phyloP scores from a whole-genome alignment of 2,888 invertebrate genomes.

The Ecdyonurus torrentis region DNA sequence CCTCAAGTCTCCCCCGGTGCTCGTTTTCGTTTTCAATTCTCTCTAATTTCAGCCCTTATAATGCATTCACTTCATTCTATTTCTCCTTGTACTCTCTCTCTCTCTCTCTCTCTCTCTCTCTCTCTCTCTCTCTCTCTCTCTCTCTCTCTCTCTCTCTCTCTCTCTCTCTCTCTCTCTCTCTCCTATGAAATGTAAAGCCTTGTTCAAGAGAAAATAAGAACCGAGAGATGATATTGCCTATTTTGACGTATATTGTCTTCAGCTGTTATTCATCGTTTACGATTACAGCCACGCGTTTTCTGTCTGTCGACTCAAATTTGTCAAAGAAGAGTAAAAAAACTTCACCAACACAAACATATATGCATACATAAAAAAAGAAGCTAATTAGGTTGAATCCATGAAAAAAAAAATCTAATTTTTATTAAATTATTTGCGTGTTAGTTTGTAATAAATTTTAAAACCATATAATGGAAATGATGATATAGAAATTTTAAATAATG shows the following conservation, averaged over 20 bases:
- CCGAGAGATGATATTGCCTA: not conserved
- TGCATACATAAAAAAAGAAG: too few relatives aligned
- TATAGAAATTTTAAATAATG: too few relatives aligned
- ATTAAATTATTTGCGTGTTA: too few relatives aligned
- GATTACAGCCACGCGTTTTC: not conserved
- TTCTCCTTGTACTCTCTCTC: not conserved
- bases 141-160: not conserved
- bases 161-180: not conserved
- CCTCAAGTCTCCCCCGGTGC: not conserved
- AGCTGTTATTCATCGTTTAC: too few relatives aligned
- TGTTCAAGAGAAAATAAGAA: not conserved
- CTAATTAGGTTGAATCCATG: too few relatives aligned
- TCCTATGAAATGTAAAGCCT: not conserved
- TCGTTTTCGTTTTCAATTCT: not conserved
- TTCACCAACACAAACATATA: not conserved
- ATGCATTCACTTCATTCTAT: too few relatives aligned
- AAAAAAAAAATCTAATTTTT: too few relatives aligned
- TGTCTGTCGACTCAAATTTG: too few relatives aligned
- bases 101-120: not conserved
- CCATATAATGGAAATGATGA: too few relatives aligned
- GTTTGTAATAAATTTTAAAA: too few relatives aligned
- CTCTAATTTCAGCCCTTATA: not conserved
- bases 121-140: not conserved
- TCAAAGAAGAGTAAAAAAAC: not conserved
- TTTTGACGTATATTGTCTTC: not conserved